phyloP scores from a whole-genome alignment of 2,113 vertebrate species.

The Suricata suricatta region DNA sequence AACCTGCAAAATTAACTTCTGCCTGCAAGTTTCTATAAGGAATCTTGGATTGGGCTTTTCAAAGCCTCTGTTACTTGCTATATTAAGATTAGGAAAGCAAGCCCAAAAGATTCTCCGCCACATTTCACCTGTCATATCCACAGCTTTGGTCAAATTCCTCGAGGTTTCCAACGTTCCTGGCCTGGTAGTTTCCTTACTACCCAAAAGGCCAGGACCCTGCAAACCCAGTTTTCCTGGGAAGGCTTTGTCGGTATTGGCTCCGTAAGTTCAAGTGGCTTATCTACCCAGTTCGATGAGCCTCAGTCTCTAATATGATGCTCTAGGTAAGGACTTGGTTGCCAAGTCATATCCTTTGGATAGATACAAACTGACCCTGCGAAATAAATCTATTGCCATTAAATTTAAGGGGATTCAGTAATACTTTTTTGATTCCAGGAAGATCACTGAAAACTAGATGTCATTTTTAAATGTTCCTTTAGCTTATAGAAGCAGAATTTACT shows the following conservation, averaged over 20 bases:
- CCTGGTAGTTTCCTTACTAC: neutral
- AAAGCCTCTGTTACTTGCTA: neutral
- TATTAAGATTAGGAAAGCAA: neutral
- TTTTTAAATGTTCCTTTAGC: constrained; percentile 60
- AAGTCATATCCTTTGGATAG: neutral
- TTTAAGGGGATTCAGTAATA: neutral
- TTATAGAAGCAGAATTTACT: constrained; percentile 33
- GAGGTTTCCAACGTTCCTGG: neutral
- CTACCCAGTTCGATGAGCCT: neutral
- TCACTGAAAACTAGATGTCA: neutral
- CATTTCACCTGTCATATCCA: neutral
- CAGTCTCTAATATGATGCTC: neutral
- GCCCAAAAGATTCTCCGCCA: neutral
- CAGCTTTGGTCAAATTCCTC: neutral
- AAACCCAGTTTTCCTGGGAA: neutral
- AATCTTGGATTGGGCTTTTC: neutral
- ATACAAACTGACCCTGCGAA: neutral
- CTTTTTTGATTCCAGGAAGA: neutral
- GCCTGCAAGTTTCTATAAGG: neutral
- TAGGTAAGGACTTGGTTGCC: neutral
- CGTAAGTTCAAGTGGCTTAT: neutral
- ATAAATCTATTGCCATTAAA: neutral
- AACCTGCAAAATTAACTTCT: neutral
- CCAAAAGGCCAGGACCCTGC: neutral
- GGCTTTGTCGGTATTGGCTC: neutral